A percentile compares a stretch with the other conserved stretches of the same genome.
Conservation (phyloP, 2,113 vertebrate species). For the Oxygymnocypris stewartii region DNA sequence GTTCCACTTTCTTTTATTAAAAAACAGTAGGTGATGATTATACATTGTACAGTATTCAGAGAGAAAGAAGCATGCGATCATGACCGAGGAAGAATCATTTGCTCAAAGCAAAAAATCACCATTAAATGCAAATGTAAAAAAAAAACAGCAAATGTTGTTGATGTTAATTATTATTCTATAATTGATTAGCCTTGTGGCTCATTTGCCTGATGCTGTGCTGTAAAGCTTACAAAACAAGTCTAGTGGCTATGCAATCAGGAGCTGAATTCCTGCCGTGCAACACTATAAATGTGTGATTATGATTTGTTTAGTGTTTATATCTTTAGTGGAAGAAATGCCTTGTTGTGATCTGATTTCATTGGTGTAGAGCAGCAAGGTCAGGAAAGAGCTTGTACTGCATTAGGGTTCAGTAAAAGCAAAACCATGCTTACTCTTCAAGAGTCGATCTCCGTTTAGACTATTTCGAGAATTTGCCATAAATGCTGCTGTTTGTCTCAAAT, state of each 20-base stretch:
- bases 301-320: slow-evolving; percentile 1
- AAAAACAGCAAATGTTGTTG: slow-evolving; percentile 9
- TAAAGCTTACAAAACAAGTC: not conserved
- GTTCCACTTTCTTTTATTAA: not conserved
- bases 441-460: not conserved
- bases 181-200: not conserved
- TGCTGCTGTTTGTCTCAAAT: not conserved
- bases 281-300: not conserved
- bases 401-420: not conserved
- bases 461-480: not conserved
- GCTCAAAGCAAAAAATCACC: not conserved
- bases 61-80: not conserved
- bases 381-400: not conserved
- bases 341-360: not conserved
- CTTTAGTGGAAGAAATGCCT: not conserved
- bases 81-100: not conserved
- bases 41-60: not conserved
- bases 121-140: not conserved
- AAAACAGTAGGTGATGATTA: not conserved
- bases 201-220: not conserved
- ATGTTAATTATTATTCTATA: not conserved
- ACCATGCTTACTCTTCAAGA: not conserved
- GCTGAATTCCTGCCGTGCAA: not conserved
- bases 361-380: not conserved
- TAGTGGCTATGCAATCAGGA: not conserved